phyloP scores from a whole-genome alignment of 2,888 invertebrate species.

The Brenthis ino region DNA sequence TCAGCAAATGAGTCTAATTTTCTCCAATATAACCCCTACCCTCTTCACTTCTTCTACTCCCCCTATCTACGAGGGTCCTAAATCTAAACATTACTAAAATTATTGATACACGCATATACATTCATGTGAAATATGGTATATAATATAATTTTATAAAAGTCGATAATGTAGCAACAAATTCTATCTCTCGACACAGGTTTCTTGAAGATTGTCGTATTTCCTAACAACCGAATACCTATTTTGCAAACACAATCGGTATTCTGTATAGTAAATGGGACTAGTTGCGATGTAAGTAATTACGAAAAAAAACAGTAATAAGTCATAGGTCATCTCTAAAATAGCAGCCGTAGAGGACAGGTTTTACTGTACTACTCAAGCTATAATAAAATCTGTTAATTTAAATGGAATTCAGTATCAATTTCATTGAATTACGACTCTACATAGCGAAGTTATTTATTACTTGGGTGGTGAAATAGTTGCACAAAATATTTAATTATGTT shows the following conservation, averaged over 20 bases:
- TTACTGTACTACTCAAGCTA: conserved; percentile 24
- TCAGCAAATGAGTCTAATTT: too few relatives aligned
- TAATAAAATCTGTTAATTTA: conserved; percentile 16
- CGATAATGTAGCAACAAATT: conserved; percentile 4
- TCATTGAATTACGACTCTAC: neutral
- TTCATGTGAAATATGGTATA: conserved; percentile 1
- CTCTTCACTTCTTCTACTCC: too few relatives aligned
- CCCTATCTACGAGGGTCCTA: too few relatives aligned
- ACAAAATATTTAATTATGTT: neutral
- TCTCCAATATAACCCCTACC: too few relatives aligned
- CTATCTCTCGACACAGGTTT: conserved; percentile 6
- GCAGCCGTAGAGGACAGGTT: conserved; percentile 21
- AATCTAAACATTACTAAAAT: too few relatives aligned
- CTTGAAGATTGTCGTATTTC: conserved; percentile 19
- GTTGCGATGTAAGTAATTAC: conserved; percentile 36
- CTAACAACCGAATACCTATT: conserved; percentile 24
- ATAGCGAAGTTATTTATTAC: neutral
- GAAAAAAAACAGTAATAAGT: conserved; percentile 35
- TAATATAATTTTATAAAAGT: conserved; percentile 17
- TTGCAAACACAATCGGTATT: conserved; percentile 22
- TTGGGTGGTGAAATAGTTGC: neutral
- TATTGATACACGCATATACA: too few relatives aligned
- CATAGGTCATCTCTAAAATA: conserved; percentile 32
- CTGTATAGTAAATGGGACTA: conserved; percentile 24
- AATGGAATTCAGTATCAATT: conserved; percentile 14